Conservation (phyloP, 2,797 vertebrate species). For the Alauda arvensis region DNA sequence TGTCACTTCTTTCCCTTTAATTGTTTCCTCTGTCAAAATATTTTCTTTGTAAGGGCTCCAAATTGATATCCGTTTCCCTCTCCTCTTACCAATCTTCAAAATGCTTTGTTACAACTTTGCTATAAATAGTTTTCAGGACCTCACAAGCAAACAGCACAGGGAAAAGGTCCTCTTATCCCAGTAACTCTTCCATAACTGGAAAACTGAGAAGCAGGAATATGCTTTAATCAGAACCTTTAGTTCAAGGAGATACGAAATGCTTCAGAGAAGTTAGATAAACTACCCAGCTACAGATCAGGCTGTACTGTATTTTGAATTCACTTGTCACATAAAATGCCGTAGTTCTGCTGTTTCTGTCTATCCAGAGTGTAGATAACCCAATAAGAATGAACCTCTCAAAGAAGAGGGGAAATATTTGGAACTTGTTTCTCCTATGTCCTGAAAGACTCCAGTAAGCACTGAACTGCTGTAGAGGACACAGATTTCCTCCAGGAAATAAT, state of each 20-base stretch:
- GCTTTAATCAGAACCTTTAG: neutral
- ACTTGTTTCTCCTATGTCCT: neutral
- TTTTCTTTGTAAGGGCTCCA: neutral
- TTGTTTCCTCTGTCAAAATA: neutral
- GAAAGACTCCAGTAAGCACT: neutral
- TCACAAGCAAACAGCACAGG: neutral
- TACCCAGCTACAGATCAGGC: neutral
- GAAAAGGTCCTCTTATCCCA: neutral
- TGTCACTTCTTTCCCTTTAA: neutral
- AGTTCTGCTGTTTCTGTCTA: neutral
- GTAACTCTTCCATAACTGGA: neutral
- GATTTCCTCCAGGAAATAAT: neutral
- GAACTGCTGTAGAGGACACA: neutral
- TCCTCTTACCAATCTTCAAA: neutral
- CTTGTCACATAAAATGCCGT: neutral
- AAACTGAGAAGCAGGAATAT: neutral
- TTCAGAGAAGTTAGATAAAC: neutral
- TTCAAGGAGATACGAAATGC: neutral
- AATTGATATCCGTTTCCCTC: neutral
- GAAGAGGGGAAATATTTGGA: neutral
- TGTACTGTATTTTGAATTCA: neutral
- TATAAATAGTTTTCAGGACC: neutral
- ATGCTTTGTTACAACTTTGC: neutral
- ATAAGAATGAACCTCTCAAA: neutral
- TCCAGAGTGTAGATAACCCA: neutral